phyloP scores from a whole-genome alignment of 2,113 vertebrate genomes.

The Passer montanus region DNA sequence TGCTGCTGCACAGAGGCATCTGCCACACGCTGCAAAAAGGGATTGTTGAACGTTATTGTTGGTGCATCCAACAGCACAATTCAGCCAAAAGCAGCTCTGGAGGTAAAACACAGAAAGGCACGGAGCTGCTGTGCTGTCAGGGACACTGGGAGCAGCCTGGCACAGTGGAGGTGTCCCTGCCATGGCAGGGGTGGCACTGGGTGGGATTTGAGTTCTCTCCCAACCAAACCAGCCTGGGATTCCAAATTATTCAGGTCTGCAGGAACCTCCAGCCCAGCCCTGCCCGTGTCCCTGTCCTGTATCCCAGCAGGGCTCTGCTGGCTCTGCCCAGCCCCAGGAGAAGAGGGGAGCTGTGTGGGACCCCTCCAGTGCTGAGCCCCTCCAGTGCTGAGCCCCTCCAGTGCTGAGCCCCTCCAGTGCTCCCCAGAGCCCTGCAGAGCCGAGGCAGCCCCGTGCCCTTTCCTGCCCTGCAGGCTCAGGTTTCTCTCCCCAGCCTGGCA shows the following conservation, averaged over 20 bases:
- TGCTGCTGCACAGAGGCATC: neutral
- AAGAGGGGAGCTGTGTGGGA: neutral
- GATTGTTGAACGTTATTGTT: accelerated
- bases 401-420: too few species aligned
- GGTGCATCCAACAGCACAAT: accelerated
- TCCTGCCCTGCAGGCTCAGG: neutral
- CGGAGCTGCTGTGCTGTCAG: neutral
- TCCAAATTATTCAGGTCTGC: neutral
- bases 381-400: too few species aligned
- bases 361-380: too few species aligned
- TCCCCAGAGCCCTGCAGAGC: too few species aligned
- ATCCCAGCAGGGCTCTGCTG: neutral
- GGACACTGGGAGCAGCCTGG: neutral
- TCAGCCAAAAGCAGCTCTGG: neutral
- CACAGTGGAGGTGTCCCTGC: neutral
- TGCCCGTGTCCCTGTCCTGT: accelerated
- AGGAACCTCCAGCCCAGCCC: neutral
- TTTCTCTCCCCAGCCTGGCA: neutral
- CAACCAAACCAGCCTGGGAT: neutral
- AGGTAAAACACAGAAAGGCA: neutral
- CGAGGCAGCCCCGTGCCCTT: neutral
- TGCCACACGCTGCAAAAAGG: accelerated
- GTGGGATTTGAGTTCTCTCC: neutral
- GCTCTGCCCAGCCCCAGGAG: neutral
- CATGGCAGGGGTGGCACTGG: neutral